Conservation (phyloP, 92 coral and sea anemone species). For the Bergia sp. region DNA sequence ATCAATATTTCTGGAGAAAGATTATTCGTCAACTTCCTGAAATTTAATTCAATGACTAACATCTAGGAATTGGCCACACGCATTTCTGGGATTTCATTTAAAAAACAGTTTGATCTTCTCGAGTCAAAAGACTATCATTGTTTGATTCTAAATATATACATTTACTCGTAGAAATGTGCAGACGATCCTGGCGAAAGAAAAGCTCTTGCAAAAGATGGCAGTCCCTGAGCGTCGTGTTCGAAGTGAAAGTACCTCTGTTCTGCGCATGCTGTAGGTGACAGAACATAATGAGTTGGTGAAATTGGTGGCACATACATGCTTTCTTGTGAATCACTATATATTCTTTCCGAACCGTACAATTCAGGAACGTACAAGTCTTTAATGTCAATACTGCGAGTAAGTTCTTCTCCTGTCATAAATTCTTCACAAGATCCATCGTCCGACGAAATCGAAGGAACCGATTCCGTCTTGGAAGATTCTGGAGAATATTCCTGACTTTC, state of each 20-base stretch:
- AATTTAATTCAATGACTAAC: not conserved
- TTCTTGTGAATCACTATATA: constrained; percentile 68
- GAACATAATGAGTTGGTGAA: constrained; percentile 81
- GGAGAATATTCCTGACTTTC: constrained; percentile 57
- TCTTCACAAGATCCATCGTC: constrained; percentile 78
- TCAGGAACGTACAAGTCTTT: constrained; percentile 98
- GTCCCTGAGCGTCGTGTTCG: constrained; percentile 79
- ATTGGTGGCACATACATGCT: constrained; percentile 74
- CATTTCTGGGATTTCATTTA: constrained; percentile 1
- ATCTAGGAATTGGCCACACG: not conserved
- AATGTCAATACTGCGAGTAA: constrained; percentile 90
- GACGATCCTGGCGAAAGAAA: constrained; percentile 79
- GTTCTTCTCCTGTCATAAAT: constrained; percentile 98
- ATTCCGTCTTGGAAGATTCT: constrained; percentile 56
- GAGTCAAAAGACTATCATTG: constrained; percentile 2
- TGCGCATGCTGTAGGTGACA: constrained; percentile 70
- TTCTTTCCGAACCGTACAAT: constrained; percentile 76
- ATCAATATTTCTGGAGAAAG: not conserved
- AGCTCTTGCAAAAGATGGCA: constrained; percentile 91
- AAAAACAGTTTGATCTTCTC: constrained; percentile 8
- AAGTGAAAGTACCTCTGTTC: constrained; percentile 77
- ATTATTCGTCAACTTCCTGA: not conserved
- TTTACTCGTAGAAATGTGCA: constrained; percentile 40
- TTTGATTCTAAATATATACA: not conserved
- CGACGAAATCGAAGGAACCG: constrained; percentile 73